phyloP scores from a whole-genome alignment of 2,797 vertebrate genomes.

The Acanthiza pusilla region DNA sequence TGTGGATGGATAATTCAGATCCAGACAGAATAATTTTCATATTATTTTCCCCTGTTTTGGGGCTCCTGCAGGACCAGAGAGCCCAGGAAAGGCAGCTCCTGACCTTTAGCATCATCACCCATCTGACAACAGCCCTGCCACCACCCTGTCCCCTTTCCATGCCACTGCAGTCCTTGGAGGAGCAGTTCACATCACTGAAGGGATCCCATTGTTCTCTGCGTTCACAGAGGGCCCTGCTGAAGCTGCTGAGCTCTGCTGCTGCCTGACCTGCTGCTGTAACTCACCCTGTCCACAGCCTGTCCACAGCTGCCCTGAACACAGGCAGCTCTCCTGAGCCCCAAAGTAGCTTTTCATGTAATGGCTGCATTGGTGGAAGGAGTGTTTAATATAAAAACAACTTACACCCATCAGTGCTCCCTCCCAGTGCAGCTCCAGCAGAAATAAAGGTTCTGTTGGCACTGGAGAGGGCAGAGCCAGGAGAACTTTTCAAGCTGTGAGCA shows the following conservation, averaged over 20 bases:
- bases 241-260: background rate
- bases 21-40: accelerated
- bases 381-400: background rate
- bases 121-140: background rate
- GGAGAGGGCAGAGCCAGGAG: background rate
- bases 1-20: background rate
- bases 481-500: background rate
- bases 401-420: background rate
- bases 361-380: background rate
- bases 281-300: too few species aligned
- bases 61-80: background rate
- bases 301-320: background rate
- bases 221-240: background rate
- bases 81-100: background rate
- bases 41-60: background rate
- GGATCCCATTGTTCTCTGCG: accelerated
- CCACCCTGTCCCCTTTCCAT: background rate
- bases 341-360: background rate
- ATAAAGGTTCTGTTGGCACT: background rate
- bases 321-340: background rate
- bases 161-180: background rate
- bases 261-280: background rate
- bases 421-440: background rate
- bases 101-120: background rate
- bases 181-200: background rate